A percentile compares a stretch with the other conserved stretches of the same genome.
Evolutionary conservation across 2,888 invertebrate genomes (phyloP).

Genomic region (Dasysyrphus tricinctus): DNA sequence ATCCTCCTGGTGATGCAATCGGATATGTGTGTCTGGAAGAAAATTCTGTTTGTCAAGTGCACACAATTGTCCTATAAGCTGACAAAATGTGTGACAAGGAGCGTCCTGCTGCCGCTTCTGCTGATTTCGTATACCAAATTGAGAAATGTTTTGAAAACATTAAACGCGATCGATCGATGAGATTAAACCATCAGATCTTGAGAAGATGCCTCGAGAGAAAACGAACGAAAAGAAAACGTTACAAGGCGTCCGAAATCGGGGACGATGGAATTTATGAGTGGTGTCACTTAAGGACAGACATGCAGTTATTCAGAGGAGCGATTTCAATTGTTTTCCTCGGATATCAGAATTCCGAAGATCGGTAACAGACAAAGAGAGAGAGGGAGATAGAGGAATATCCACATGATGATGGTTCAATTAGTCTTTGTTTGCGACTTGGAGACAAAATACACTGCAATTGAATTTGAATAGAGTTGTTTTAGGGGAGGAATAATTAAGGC

Average conservation of each 20-base stretch:
- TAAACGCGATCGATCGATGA: constrained; percentile 63
- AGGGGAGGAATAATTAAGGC: constrained; percentile 31
- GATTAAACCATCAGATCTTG: constrained; percentile 43
- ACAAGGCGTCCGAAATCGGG: constrained; percentile 49
- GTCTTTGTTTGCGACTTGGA: constrained; percentile 51
- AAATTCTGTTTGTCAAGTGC: constrained; percentile 64
- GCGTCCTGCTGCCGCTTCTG: constrained; percentile 15
- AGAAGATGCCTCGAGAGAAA: constrained; percentile 2
- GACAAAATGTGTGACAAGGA: constrained; percentile 68
- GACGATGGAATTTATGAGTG: constrained; percentile 66
- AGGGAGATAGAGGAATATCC: not conserved
- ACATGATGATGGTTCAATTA: constrained; percentile 69
- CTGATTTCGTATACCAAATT: constrained; percentile 15
- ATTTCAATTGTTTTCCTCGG: constrained; percentile 45
- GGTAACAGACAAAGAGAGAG: not conserved
- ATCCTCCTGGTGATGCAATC: constrained; percentile 58
- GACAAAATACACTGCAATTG: constrained; percentile 52
- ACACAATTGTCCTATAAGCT: constrained; percentile 55
- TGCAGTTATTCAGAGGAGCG: constrained; percentile 55
- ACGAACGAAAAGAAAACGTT: constrained; percentile 7
- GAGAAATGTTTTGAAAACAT: constrained; percentile 67
- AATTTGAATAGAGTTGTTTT: constrained; percentile 37
- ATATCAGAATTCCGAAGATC: constrained; percentile 14
- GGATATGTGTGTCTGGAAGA: constrained; percentile 46
- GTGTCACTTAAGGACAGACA: constrained; percentile 70